A percentile compares a stretch with the other conserved stretches of the same genome.
Evolutionary conservation across 2,888 invertebrate species (phyloP).

Genomic region (Melolontha melolontha): DNA sequence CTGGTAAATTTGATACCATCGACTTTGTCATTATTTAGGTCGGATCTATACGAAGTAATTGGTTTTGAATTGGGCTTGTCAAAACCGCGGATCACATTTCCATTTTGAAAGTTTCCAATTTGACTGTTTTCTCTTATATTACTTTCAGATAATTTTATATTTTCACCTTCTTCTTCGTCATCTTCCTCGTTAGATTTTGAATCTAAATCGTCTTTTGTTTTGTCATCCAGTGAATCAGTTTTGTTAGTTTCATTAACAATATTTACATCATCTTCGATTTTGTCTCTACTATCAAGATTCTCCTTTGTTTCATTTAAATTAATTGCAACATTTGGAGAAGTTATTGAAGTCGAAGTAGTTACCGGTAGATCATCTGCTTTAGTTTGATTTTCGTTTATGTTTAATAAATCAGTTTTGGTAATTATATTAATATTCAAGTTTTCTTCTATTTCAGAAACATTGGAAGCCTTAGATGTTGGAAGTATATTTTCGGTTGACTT

Average conservation of each 20-base stretch:
- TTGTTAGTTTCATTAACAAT: slow-evolving; percentile 34
- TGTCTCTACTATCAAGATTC: background rate
- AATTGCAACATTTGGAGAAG: slow-evolving; percentile 11
- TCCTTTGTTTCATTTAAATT: slow-evolving; percentile 32
- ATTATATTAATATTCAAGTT: slow-evolving; percentile 34
- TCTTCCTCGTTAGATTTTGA: slow-evolving; percentile 48
- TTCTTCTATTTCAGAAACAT: slow-evolving; percentile 23
- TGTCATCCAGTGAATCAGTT: slow-evolving; percentile 9
- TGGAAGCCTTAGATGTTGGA: background rate
- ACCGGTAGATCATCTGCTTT: slow-evolving; percentile 16
- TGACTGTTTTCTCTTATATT: slow-evolving; percentile 64
- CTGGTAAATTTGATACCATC: slow-evolving; percentile 24
- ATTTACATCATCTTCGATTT: slow-evolving; percentile 12
- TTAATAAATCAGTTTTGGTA: slow-evolving; percentile 29
- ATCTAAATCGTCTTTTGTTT: slow-evolving; percentile 51
- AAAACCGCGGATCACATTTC: slow-evolving; percentile 47
- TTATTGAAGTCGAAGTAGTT: slow-evolving; percentile 10
- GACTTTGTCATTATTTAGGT: slow-evolving; percentile 26
- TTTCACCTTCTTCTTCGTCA: slow-evolving; percentile 60
- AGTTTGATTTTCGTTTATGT: slow-evolving; percentile 32
- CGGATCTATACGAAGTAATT: slow-evolving; percentile 17
- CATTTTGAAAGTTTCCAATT: slow-evolving; percentile 51
- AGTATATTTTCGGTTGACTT: background rate
- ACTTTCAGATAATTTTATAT: slow-evolving; percentile 64
- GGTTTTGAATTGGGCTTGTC: slow-evolving; percentile 39